Conservation (phyloP, 2,113 vertebrate species). For the Pteropus alecto region DNA sequence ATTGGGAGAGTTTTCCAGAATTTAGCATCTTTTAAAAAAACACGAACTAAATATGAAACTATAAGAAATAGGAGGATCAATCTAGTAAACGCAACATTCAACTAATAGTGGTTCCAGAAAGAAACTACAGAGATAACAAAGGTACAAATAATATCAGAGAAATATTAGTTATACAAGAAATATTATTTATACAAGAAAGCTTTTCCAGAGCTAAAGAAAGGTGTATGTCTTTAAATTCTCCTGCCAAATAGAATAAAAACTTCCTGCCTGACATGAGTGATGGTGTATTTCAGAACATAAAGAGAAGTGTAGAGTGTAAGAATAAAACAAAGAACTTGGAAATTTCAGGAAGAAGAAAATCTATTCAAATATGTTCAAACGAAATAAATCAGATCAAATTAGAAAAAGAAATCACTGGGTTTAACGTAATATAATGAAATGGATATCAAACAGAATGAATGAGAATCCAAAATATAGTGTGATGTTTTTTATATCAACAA, state of each 20-base stretch:
- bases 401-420: not conserved
- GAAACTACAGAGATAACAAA: not conserved
- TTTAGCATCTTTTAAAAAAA: not conserved
- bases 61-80: not conserved
- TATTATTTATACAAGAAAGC: not conserved
- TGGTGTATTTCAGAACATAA: not conserved
- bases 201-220: not conserved
- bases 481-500: not conserved
- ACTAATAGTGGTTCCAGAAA: not conserved
- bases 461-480: not conserved
- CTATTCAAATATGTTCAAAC: not conserved
- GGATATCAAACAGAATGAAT: not conserved
- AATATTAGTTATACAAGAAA: not conserved
- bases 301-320: not conserved
- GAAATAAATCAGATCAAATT: not conserved
- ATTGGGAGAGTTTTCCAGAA: not conserved
- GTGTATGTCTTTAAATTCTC: not conserved
- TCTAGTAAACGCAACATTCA: not conserved
- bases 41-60: not conserved
- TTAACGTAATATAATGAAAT: not conserved
- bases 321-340: not conserved
- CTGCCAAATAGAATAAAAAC: not conserved
- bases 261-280: not conserved
- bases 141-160: not conserved
- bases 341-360: not conserved